Evolutionary conservation across 2,888 invertebrate species (phyloP).

Genomic region (Boloria selene): DNA sequence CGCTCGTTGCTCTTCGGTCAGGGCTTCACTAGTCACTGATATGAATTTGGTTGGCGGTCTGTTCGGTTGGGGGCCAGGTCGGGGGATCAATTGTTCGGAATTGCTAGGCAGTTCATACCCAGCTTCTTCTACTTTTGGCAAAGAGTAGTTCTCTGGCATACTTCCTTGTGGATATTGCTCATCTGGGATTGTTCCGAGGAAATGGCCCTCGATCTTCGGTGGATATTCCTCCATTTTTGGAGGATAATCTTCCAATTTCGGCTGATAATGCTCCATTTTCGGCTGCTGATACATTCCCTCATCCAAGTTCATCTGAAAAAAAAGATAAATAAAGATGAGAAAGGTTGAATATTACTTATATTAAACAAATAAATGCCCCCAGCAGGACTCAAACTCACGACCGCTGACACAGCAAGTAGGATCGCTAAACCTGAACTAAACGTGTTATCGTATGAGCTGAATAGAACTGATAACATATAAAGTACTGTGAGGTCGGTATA

Average conservation of each 20-base stretch:
- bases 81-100: slow-evolving; percentile 33
- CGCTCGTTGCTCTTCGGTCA: slow-evolving; percentile 69
- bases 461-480: no score
- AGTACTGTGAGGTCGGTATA: no score
- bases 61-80: slow-evolving; percentile 40
- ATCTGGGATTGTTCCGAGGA: slow-evolving; percentile 31
- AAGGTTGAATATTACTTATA: no score
- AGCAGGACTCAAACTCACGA: no score
- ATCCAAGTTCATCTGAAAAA: slow-evolving; percentile 41
- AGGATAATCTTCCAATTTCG: slow-evolving; percentile 21
- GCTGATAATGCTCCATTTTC: slow-evolving; percentile 34
- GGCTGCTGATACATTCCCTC: slow-evolving; percentile 32
- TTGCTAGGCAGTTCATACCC: not conserved
- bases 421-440: no score
- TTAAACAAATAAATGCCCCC: no score
- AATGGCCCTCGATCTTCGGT: slow-evolving; percentile 30
- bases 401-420: no score
- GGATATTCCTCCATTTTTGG: slow-evolving; percentile 36
- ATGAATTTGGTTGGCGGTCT: slow-evolving; percentile 51
- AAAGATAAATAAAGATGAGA: no score
- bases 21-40: slow-evolving; percentile 61
- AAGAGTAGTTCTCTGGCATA: slow-evolving; percentile 34
- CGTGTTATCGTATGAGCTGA: no score
- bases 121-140: slow-evolving; percentile 24
- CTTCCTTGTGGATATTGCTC: slow-evolving; percentile 25